These are phyloP conservation scores for Pagetopsis macropterus DNA, from an alignment of 2,797 vertebrate species.

Conservation along the genomic window DNA sequence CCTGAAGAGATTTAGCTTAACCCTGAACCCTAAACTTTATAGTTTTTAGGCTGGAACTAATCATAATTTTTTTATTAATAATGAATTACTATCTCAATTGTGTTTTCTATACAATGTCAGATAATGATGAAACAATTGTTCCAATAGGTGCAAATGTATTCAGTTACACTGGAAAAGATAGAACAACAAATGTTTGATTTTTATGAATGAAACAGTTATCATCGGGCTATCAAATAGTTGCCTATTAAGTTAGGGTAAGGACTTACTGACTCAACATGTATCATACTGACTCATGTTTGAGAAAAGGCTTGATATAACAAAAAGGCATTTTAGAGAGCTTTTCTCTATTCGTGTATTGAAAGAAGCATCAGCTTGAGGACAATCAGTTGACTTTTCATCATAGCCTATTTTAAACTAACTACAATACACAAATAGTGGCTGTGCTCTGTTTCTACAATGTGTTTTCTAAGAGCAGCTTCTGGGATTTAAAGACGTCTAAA, in stretches of 20 bases:
- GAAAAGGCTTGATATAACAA: neutral
- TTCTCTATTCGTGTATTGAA: slow-evolving; percentile 3
- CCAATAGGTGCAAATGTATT: neutral
- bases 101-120: neutral
- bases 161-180: neutral
- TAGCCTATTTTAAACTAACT: neutral
- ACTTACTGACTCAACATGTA: neutral
- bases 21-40: neutral
- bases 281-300: neutral
- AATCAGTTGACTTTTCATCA: slow-evolving; percentile 17
- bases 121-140: neutral
- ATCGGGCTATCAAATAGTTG: neutral
- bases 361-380: neutral
- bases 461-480: neutral
- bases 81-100: neutral
- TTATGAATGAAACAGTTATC: neutral
- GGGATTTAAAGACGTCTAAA: neutral
- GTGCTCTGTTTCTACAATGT: neutral
- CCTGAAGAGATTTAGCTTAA: slow-evolving; percentile 16
- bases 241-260: neutral
- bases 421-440: neutral
- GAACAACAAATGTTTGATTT: neutral
- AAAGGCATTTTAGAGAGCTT: neutral
- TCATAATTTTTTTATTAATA: neutral
- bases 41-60: neutral